A percentile compares a stretch with the other conserved stretches of the same genome.
Conservation (phyloP, 1,140 invertebrate species). For the Elymnias hypermnestra region DNA sequence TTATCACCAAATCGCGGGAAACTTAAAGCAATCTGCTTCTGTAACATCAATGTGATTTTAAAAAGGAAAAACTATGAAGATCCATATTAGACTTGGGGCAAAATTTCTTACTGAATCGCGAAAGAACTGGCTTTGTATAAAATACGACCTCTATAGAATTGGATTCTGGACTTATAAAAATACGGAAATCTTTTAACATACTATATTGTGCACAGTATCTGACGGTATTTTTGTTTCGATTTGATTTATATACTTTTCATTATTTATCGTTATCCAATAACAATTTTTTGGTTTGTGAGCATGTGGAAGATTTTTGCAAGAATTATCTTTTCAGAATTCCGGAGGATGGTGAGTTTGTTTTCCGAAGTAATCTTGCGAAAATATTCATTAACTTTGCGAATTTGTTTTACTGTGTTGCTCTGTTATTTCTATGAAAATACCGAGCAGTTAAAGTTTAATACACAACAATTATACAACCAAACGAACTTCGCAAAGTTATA, state of each 20-base stretch:
- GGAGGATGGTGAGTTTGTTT: conserved; percentile 65
- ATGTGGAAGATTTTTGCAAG: conserved; percentile 59
- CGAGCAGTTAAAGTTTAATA: neutral
- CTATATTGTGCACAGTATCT: conserved; percentile 20
- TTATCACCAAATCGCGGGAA: conserved; percentile 34
- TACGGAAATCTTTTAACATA: conserved; percentile 47
- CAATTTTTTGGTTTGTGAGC: conserved; percentile 39
- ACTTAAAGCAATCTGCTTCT: conserved; percentile 32
- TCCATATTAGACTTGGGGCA: conserved; percentile 57
- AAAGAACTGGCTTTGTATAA: conserved; percentile 40
- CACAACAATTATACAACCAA: neutral
- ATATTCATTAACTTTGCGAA: conserved; percentile 52
- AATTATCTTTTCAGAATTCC: conserved; percentile 62
- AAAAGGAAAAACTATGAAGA: conserved; percentile 67
- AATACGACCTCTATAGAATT: conserved; percentile 24
- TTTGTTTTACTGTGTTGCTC: conserved; percentile 23
- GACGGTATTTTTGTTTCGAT: neutral
- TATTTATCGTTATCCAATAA: neutral
- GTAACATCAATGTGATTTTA: conserved; percentile 41
- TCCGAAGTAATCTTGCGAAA: conserved; percentile 50
- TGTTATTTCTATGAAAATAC: neutral
- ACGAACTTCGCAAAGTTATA: conserved; percentile 42
- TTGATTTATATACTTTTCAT: neutral
- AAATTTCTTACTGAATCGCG: conserved; percentile 57
- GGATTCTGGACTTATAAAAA: conserved; percentile 36